phyloP scores from a whole-genome alignment of 2,888 invertebrate genomes.

The Epistrophe eligans region DNA sequence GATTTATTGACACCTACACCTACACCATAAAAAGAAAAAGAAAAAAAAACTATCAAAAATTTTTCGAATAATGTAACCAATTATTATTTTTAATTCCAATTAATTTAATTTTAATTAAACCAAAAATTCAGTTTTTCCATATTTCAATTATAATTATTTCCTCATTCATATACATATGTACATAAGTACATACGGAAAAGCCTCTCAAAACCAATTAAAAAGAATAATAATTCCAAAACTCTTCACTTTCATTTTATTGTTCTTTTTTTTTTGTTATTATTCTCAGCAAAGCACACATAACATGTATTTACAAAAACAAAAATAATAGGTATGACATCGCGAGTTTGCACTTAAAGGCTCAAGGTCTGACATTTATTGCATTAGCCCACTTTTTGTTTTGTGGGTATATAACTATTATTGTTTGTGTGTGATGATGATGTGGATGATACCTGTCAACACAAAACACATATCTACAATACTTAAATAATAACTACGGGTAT shows the following conservation, averaged over 20 bases:
- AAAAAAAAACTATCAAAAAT: too few species aligned
- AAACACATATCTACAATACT: neutral
- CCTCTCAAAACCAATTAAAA: constrained; percentile 46
- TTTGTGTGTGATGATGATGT: neutral
- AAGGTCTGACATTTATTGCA: constrained; percentile 46
- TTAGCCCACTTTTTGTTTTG: constrained; percentile 28
- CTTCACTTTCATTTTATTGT: constrained; percentile 33
- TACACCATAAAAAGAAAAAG: too few species aligned
- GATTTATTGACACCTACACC: too few species aligned
- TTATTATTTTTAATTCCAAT: neutral
- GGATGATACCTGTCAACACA: constrained; percentile 22
- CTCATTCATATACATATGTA: neutral
- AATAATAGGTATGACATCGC: constrained; percentile 17
- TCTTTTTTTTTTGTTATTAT: neutral
- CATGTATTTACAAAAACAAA: neutral
- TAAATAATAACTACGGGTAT: neutral
- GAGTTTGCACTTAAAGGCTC: constrained; percentile 28
- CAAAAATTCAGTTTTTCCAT: neutral
- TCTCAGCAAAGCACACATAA: constrained; percentile 12
- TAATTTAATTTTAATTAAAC: constrained; percentile 23
- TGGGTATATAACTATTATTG: neutral
- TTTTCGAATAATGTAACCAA: too few species aligned
- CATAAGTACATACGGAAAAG: neutral
- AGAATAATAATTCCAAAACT: constrained; percentile 36
- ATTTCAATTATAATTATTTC: constrained; percentile 7